These are phyloP conservation scores for Micrasema longulum DNA, from an alignment of 1,140 invertebrate genomes.

Conservation along the genomic window DNA sequence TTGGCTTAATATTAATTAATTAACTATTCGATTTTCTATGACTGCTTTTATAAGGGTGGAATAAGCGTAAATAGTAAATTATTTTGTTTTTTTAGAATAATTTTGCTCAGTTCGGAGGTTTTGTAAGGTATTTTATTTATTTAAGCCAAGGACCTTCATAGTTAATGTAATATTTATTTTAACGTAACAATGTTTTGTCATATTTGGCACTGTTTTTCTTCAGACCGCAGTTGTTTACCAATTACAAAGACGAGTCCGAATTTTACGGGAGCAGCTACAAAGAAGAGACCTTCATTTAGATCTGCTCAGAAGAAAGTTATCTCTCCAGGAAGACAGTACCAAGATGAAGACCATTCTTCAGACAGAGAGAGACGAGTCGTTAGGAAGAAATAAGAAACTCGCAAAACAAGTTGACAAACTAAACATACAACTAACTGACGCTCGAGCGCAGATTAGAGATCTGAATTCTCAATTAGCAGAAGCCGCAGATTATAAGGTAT, in stretches of 20 bases:
- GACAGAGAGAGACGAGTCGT: constrained; percentile 82
- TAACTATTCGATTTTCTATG: too few relatives aligned
- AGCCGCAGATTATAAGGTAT: constrained; percentile 86
- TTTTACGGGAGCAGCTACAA: constrained; percentile 88
- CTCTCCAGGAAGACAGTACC: constrained; percentile 82
- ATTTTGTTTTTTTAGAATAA: too few relatives aligned
- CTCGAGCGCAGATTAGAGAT: constrained; percentile 78
- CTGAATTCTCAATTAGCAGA: constrained; percentile 83
- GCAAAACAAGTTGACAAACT: constrained; percentile 82
- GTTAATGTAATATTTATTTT: constrained; percentile 8
- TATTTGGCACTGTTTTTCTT: constrained; percentile 49
- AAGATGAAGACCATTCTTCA: constrained; percentile 75
- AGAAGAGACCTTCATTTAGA: constrained; percentile 92
- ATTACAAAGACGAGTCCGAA: constrained; percentile 82
- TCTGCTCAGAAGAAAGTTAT: constrained; percentile 86
- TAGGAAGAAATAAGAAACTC: constrained; percentile 79
- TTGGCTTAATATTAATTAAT: too few relatives aligned
- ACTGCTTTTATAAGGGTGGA: too few relatives aligned
- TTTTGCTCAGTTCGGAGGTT: too few relatives aligned
- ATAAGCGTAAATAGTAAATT: constrained; percentile 38
- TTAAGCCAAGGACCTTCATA: too few relatives aligned
- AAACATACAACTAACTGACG: constrained; percentile 78
- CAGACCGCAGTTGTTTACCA: constrained; percentile 88
- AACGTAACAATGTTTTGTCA: not conserved
- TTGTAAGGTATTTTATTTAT: too few relatives aligned